phyloP scores from a whole-genome alignment of 2,797 vertebrate species.

The Sebastolobus alascanus region DNA sequence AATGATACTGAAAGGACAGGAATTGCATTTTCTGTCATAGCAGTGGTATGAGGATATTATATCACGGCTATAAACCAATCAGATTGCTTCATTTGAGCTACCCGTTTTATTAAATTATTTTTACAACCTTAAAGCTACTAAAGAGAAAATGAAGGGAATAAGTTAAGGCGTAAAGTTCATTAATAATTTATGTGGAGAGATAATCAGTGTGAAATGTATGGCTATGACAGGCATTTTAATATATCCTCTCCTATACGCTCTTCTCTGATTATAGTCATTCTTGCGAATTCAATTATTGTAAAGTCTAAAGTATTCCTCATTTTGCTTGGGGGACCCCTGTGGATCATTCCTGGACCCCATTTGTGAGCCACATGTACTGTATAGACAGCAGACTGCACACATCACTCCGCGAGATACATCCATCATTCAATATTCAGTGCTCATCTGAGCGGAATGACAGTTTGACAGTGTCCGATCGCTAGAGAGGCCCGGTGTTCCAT shows the following conservation, averaged over 20 bases:
- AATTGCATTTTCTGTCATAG: too few relatives aligned
- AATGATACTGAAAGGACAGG: too few relatives aligned
- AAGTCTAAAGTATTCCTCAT: conserved; percentile 9
- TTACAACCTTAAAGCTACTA: background rate
- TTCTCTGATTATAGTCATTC: background rate
- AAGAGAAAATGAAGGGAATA: background rate
- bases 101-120: background rate
- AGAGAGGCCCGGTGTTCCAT: conserved; percentile 25
- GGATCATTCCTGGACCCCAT: conserved; percentile 30
- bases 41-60: too few relatives aligned
- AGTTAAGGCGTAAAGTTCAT: background rate
- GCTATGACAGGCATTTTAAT: background rate
- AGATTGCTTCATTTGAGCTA: too few relatives aligned
- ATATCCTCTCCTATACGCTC: conserved; percentile 1
- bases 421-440: conserved; percentile 58
- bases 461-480: conserved; percentile 50
- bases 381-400: conserved; percentile 24
- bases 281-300: background rate
- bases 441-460: conserved; percentile 56
- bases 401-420: conserved; percentile 55
- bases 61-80: too few relatives aligned
- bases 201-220: background rate
- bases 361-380: conserved; percentile 20
- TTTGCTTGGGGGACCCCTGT: conserved; percentile 12
- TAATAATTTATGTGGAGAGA: conserved; percentile 1